phyloP scores from a whole-genome alignment of 2,888 invertebrate genomes.

The Dromius quadrimaculatus region DNA sequence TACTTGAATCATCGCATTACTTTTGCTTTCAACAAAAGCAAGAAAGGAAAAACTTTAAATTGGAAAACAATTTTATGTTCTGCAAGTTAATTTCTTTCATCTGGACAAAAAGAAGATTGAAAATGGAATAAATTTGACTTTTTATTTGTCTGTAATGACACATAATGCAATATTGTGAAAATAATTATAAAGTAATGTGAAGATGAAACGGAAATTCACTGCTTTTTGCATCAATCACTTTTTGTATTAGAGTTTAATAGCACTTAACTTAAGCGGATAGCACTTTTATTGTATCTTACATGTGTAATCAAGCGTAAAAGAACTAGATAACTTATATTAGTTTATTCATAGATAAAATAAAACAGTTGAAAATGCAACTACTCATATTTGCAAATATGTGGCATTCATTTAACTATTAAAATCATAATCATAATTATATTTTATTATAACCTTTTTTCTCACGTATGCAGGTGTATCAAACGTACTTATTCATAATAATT shows the following conservation, averaged over 20 bases:
- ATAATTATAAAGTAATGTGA: slow-evolving; percentile 15
- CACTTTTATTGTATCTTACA: slow-evolving; percentile 33
- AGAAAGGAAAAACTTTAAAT: neutral
- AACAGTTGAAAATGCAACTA: too few relatives aligned
- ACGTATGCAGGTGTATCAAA: too few relatives aligned
- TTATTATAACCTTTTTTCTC: too few relatives aligned
- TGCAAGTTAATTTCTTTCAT: neutral
- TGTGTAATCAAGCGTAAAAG: slow-evolving; percentile 13
- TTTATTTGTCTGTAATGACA: slow-evolving; percentile 21
- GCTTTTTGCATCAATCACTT: slow-evolving; percentile 14
- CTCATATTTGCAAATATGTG: too few relatives aligned
- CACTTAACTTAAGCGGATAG: slow-evolving; percentile 20
- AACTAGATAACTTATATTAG: slow-evolving; percentile 7
- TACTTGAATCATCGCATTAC: too few relatives aligned
- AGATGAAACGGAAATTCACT: slow-evolving; percentile 24
- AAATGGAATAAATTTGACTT: slow-evolving; percentile 21
- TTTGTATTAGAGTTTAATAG: slow-evolving; percentile 13
- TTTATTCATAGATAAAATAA: slow-evolving; percentile 22
- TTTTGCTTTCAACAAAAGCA: neutral
- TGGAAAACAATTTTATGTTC: neutral
- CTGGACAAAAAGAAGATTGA: slow-evolving; percentile 9
- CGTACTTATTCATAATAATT: too few relatives aligned
- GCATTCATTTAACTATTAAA: too few relatives aligned
- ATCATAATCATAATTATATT: too few relatives aligned
- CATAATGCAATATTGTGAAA: slow-evolving; percentile 35